Base-by-base conservation (phyloP, 1,140 invertebrate genomes). In the Sipha flava region DNA sequence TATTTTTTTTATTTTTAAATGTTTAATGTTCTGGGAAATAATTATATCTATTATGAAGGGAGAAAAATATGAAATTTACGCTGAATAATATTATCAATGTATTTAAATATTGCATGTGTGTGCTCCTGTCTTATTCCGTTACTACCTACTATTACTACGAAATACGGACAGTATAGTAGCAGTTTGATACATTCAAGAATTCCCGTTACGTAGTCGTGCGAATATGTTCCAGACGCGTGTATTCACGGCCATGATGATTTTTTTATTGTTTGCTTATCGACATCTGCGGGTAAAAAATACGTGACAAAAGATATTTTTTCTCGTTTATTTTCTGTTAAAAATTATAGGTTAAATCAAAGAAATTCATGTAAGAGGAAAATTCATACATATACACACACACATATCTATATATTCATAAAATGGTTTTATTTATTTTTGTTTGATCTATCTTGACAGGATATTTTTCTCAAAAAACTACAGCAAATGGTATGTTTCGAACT, bases 191-290 rank as follows among this genome's bases (percentile, higher is more conserved):
- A 26, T 68, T 21, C 64, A 9, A 68, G 64, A 68, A 45, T 68
- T 45, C 37, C 64, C 64, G 64, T 68, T 68, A 68, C 12, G 21
- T 31, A 34, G 34, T 68, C 64, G 64, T 68, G 64, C 40, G 40
- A 68, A 68, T 40, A 14, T 68, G 64, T 68, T 45, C 23, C 16
- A 45, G 6, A 6, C 64, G 34, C 37, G 21, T n/a, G 64, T 45
- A 14, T 68, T 68, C 12, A 12, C 40, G 23, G 40, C 64, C 21
- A 12, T 23, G 64, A 45, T 26, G 21, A 26, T 68, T 45, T 45
- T 66, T 49, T 68, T 45, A 68, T 68, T 68, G 64, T 68, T 68
- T 68, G 37, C 21, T 68, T 68, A 68, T 68, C 40, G 6, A 45
- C 23, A n/a, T 49, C 47, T n/a, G 47, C 47, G 47, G 18, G 5